Conservation (phyloP, 2,113 vertebrate species). For the Genyomyrus donnyi region DNA sequence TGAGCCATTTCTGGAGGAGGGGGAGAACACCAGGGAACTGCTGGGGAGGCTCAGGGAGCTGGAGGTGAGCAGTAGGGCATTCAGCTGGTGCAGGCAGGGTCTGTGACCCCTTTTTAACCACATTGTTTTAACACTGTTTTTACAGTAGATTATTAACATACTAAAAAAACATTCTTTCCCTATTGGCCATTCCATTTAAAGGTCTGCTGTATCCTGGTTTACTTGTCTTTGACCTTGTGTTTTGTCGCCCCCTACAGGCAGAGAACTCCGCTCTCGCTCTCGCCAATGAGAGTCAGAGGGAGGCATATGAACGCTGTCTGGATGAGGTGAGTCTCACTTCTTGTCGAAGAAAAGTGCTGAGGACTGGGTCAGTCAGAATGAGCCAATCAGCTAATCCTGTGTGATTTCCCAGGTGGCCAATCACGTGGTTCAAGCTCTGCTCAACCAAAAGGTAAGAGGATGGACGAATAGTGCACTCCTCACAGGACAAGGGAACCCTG, state of each 20-base stretch:
- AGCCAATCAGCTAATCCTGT: neutral
- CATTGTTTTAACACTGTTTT: neutral
- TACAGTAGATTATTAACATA: neutral
- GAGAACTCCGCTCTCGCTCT: constrained; percentile 83
- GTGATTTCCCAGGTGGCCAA: constrained; percentile 74
- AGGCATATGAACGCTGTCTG: constrained; percentile 86
- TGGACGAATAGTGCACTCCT: neutral
- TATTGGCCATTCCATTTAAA: neutral
- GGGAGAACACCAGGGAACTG: constrained; percentile 61
- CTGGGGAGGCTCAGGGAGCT: constrained; percentile 60
- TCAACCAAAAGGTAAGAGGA: constrained; percentile 86
- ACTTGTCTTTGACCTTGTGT: constrained; percentile 1
- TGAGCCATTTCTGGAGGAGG: constrained; percentile 58
- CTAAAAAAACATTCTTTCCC: neutral
- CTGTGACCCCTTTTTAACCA: neutral
- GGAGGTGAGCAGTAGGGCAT: constrained; percentile 47
- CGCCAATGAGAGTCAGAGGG: constrained; percentile 89
- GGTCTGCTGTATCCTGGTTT: neutral
- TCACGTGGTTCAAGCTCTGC: constrained; percentile 87
- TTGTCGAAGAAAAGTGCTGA: neutral
- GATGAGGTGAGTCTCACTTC: constrained; percentile 70
- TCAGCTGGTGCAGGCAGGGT: neutral
- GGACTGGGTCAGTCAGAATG: neutral
- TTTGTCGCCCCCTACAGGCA: constrained; percentile 55
- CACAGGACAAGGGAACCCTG: neutral